Conservation (phyloP, 1,140 invertebrate genomes). For the Drosophila nigrodunni region DNA sequence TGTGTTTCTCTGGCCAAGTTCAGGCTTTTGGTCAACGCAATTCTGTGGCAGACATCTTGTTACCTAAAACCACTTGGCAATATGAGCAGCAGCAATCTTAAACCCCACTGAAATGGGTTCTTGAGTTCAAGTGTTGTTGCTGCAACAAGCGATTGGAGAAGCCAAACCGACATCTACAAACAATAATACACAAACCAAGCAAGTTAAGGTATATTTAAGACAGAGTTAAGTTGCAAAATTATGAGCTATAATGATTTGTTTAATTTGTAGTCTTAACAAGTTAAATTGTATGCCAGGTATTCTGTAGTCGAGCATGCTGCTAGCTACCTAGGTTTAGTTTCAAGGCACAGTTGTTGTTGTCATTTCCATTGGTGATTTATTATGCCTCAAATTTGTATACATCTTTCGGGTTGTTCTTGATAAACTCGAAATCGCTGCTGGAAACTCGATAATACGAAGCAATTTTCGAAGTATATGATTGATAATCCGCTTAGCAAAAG, state of each 20-base stretch:
- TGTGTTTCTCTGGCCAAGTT: slow-evolving; percentile 3
- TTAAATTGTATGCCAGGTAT: slow-evolving; percentile 9
- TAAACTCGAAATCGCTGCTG: slow-evolving; percentile 21
- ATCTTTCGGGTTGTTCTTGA: slow-evolving; percentile 7
- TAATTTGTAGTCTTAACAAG: not conserved
- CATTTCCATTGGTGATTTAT: slow-evolving; percentile 73
- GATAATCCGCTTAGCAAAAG: slow-evolving; percentile 54
- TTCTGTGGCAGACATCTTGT: slow-evolving; percentile 52
- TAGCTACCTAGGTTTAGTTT: slow-evolving; percentile 28
- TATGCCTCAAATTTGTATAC: slow-evolving; percentile 61
- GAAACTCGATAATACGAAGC: slow-evolving; percentile 48
- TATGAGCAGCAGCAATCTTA: slow-evolving; percentile 57
- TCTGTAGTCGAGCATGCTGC: not conserved
- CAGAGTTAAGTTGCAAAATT: not conserved
- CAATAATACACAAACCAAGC: not conserved
- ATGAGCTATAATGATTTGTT: not conserved
- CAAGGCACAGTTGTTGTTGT: slow-evolving; percentile 59
- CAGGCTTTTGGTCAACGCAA: slow-evolving; percentile 53
- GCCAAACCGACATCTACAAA: not conserved
- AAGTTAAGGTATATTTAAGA: not conserved
- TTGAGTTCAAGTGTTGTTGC: slow-evolving; percentile 39
- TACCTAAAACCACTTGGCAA: slow-evolving; percentile 54
- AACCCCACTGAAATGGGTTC: slow-evolving; percentile 52
- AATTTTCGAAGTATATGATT: slow-evolving; percentile 61
- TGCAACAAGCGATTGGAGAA: slow-evolving; percentile 2